Conservation (phyloP, 1,140 invertebrate genomes). For the Neodiprion fabricii region DNA sequence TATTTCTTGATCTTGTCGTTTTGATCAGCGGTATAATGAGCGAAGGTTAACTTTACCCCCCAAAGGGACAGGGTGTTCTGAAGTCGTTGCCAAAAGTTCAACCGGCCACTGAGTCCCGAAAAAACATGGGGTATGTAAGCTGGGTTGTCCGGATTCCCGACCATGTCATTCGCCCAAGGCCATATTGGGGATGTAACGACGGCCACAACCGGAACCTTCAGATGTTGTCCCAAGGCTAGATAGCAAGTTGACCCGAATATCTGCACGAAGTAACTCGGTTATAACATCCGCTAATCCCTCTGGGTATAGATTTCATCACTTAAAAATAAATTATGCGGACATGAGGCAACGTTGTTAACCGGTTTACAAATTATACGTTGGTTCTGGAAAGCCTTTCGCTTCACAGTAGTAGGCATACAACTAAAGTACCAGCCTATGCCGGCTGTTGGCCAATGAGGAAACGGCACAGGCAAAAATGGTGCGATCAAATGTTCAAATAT, state of each 20-base stretch:
- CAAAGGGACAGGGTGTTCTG: constrained; percentile 54
- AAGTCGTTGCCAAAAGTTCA: constrained; percentile 68
- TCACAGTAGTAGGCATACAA: constrained; percentile 62
- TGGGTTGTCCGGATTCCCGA: constrained; percentile 68
- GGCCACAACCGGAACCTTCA: constrained; percentile 66
- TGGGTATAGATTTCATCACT: too few species aligned
- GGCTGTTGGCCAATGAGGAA: too few species aligned
- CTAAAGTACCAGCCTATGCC: too few species aligned
- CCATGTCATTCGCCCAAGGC: constrained; percentile 68
- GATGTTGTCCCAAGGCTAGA: constrained; percentile 62
- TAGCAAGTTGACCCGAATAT: constrained; percentile 54
- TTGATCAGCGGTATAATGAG: constrained; percentile 34
- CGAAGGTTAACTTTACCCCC: constrained; percentile 32
- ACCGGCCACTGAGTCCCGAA: constrained; percentile 48
- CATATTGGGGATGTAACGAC: constrained; percentile 65
- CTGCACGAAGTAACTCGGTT: constrained; percentile 27
- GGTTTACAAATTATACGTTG: neutral
- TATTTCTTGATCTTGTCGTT: constrained; percentile 47
- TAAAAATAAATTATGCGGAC: too few species aligned
- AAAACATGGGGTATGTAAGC: constrained; percentile 65
- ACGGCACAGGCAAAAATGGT: too few species aligned
- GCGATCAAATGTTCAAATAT: too few species aligned
- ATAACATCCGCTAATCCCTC: too few species aligned
- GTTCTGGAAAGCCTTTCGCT: constrained; percentile 37
- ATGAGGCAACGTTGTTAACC: constrained; percentile 39